Conservation (phyloP, 2,888 invertebrate species). For the Mellilla xanthometata region DNA sequence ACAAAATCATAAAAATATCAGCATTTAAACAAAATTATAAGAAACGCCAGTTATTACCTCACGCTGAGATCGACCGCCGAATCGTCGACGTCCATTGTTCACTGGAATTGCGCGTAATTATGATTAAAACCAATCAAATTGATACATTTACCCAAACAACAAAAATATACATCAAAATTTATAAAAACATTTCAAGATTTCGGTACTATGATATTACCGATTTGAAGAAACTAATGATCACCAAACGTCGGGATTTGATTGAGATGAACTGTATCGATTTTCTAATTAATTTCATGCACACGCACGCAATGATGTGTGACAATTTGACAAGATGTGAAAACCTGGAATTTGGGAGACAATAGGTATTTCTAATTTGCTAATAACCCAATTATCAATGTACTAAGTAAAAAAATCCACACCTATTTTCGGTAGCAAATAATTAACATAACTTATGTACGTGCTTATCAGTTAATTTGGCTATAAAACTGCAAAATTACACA, state of each 20-base stretch:
- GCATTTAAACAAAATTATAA: not conserved
- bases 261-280: constrained; percentile 21
- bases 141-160: constrained; percentile 8
- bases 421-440: not conserved
- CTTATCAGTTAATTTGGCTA: not conserved
- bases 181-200: not conserved
- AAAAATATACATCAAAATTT: not conserved
- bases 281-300: constrained; percentile 46
- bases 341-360: constrained; percentile 17
- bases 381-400: too few relatives aligned
- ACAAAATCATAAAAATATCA: too few relatives aligned
- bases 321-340: constrained; percentile 36
- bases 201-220: too few relatives aligned
- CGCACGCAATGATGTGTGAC: constrained; percentile 51
- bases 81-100: constrained; percentile 94
- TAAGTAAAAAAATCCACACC: not conserved
- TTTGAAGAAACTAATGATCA: not conserved
- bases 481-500: constrained; percentile 1
- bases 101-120: constrained; percentile 49
- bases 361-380: not conserved
- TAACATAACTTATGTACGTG: not conserved
- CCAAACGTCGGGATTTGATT: not conserved
- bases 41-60: constrained; percentile 77
- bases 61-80: constrained; percentile 94
- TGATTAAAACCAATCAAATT: constrained; percentile 40